Conservation (phyloP, 2,888 invertebrate genomes). For the Dinocampus coccinellae region DNA sequence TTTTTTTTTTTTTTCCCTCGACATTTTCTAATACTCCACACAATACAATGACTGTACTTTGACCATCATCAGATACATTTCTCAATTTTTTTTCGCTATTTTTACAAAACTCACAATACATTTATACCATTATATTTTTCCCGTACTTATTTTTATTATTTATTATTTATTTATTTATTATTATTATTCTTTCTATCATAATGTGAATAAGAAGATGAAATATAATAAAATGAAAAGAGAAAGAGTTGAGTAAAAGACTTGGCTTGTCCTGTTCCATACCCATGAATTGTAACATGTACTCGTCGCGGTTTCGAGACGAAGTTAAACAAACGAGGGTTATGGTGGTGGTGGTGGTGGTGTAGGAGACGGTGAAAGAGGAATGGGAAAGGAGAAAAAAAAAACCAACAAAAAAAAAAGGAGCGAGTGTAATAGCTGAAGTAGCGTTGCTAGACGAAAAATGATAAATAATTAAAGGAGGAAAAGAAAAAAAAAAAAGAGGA, state of each 20-base stretch:
- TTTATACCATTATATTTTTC: too few species aligned
- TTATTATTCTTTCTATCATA: background rate
- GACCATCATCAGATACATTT: conserved; percentile 17
- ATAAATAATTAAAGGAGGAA: conserved; percentile 66
- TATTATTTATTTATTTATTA: too few species aligned
- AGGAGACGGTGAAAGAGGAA: background rate
- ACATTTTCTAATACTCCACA: background rate
- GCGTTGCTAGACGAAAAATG: conserved; percentile 63
- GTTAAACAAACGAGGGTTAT: conserved; percentile 35
- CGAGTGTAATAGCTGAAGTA: conserved; percentile 47
- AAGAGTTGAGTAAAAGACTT: background rate
- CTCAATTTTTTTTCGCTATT: conserved; percentile 4
- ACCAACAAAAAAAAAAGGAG: background rate
- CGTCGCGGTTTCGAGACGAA: conserved; percentile 26
- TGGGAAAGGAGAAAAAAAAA: background rate
- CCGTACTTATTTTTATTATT: too few species aligned
- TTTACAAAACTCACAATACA: too few species aligned
- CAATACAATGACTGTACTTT: background rate
- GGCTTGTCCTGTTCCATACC: conserved; percentile 7
- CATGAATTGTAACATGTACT: conserved; percentile 24
- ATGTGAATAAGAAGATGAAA: background rate
- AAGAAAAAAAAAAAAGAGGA: too few species aligned
- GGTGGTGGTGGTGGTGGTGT: too few species aligned
- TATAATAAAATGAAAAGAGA: background rate
- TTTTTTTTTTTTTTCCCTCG: too few species aligned